Conservation (phyloP, 2,797 vertebrate species). For the Vipera latastei region DNA sequence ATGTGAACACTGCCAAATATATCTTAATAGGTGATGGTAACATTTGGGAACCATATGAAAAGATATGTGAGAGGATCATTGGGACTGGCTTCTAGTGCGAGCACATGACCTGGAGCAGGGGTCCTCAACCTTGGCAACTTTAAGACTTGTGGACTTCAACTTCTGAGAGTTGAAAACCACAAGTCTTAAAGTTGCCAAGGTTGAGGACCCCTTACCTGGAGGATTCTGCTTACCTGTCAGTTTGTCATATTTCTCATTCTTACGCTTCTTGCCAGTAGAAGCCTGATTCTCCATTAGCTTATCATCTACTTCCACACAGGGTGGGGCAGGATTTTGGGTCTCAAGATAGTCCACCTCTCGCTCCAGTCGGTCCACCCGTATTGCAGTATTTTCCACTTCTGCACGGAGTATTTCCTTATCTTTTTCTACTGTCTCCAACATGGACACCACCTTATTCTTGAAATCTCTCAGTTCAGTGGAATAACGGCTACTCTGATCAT, state of each 20-base stretch:
- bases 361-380: conserved; percentile 82
- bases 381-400: conserved; percentile 76
- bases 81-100: neutral
- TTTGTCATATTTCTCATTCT: conserved; percentile 87
- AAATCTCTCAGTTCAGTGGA: conserved; percentile 86
- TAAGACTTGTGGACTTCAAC: too few species aligned
- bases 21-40: neutral
- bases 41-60: neutral
- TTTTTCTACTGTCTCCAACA: conserved; percentile 79
- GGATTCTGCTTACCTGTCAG: conserved; percentile 78
- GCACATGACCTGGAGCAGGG: neutral
- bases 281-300: conserved; percentile 85
- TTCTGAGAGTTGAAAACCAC: too few species aligned
- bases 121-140: too few species aligned
- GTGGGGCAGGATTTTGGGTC: conserved; percentile 81
- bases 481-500: conserved; percentile 87
- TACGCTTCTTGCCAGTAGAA: conserved; percentile 81
- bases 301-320: conserved; percentile 83
- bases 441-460: conserved; percentile 82
- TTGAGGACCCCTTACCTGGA: neutral
- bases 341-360: conserved; percentile 89
- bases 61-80: neutral
- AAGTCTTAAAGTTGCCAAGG: too few species aligned
- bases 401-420: conserved; percentile 75
- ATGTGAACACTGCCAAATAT: neutral